Evolutionary conservation across 2,888 invertebrate genomes (phyloP).

Genomic region (Yponomeuta cagnagella): DNA sequence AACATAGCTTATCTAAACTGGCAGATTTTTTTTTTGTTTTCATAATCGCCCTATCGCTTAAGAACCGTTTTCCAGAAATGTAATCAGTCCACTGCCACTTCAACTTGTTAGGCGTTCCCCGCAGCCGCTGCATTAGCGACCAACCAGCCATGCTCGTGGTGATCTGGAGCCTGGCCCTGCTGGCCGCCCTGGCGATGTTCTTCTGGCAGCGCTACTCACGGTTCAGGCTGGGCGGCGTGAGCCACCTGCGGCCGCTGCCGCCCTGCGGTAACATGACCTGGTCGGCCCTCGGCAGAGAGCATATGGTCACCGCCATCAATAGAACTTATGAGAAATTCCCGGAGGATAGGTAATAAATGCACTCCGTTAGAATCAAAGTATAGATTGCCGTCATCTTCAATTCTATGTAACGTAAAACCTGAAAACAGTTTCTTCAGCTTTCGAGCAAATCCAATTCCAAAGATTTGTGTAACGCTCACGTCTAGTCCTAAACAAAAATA

Average conservation of each 20-base stretch:
- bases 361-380: too few species aligned
- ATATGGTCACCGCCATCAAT: constrained; percentile 27
- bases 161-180: constrained; percentile 33
- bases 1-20: too few species aligned
- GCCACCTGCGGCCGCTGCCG: constrained; percentile 33
- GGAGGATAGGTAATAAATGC: constrained; percentile 36
- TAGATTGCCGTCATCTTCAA: too few species aligned
- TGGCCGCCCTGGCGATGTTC: constrained; percentile 32
- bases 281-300: constrained; percentile 27
- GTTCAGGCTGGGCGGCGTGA: constrained; percentile 38
- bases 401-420: too few species aligned
- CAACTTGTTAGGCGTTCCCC: not conserved
- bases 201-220: constrained; percentile 32
- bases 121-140: not conserved
- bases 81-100: not conserved
- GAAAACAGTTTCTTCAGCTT: too few species aligned
- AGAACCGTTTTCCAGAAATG: too few species aligned
- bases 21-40: too few species aligned
- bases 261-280: constrained; percentile 40
- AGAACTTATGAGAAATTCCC: constrained; percentile 36
- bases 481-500: too few species aligned
- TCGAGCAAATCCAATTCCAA: too few species aligned
- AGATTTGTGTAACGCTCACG: too few species aligned
- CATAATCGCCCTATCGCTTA: too few species aligned
- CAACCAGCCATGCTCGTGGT: constrained; percentile 31